These are phyloP conservation scores for Noctua pronuba DNA, from an alignment of 2,888 invertebrate species.

Conservation along the genomic window DNA sequence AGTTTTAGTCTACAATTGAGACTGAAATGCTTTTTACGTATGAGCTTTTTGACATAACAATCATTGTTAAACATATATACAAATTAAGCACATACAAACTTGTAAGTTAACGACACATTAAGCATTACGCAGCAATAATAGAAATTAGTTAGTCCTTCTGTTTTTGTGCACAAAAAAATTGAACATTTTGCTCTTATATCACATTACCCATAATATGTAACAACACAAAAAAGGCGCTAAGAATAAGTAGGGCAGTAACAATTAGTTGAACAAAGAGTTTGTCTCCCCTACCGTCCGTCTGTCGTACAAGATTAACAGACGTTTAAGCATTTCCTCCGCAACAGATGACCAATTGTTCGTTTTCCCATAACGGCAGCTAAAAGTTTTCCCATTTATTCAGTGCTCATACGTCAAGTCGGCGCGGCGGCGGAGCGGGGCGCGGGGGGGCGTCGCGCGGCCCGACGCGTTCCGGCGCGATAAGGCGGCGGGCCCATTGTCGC, in stretches of 20 bases:
- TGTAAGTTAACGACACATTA: slow-evolving; percentile 1
- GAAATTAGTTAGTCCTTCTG: not conserved
- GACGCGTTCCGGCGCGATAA: slow-evolving; percentile 90
- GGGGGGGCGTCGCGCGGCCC: slow-evolving; percentile 69
- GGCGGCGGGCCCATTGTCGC: slow-evolving; percentile 87
- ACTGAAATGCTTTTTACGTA: not conserved
- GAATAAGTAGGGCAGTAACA: slow-evolving; percentile 70
- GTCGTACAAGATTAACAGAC: slow-evolving; percentile 82
- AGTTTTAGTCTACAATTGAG: too few relatives aligned
- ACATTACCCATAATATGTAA: slow-evolving; percentile 10
- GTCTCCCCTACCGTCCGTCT: slow-evolving; percentile 71
- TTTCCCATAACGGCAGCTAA: slow-evolving; percentile 86
- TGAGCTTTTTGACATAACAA: slow-evolving; percentile 1
- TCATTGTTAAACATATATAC: not conserved
- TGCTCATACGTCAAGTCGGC: slow-evolving; percentile 86
- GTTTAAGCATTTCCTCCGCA: slow-evolving; percentile 82
- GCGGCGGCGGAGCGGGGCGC: slow-evolving; percentile 62
- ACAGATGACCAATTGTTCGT: slow-evolving; percentile 90
- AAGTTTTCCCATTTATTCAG: slow-evolving; percentile 90
- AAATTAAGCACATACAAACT: not conserved
- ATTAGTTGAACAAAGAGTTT: slow-evolving; percentile 72
- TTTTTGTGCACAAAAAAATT: slow-evolving; percentile 21
- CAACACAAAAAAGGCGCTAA: slow-evolving; percentile 32
- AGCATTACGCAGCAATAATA: not conserved
- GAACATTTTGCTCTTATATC: not conserved